Base-by-base conservation (phyloP, 1,140 invertebrate genomes). In the Anoplophora glabripennis region DNA sequence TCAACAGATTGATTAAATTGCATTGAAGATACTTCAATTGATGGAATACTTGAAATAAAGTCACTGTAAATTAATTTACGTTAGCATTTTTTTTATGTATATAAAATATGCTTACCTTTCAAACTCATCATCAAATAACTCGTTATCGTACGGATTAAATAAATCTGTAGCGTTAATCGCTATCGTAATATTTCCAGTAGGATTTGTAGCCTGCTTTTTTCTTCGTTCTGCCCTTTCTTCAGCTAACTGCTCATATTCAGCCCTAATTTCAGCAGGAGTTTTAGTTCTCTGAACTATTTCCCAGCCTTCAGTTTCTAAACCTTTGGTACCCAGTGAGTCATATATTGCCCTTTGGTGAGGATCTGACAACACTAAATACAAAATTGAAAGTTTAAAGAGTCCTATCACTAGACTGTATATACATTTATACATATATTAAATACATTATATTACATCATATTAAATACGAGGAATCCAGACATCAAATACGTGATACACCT, bases 131-230 rank as follows among this genome's bases (percentile, higher is more conserved):
- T 69, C 71, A 40, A 75, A 59, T 42, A 72, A 67, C 59, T 71
- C 69, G 66, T 90, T 85, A 68, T 89, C 85, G 69, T 92, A 90
- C 61, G 83, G 84, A 66, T 85, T 89, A 79, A 98, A 98, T 56
- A 97, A 75, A 74, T 97, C 93, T 5, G 93, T 94, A 1, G 94
- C 94, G 83, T 98, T 94, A 11, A 98, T 84, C 65, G 88, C 89
- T 28, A 97, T 84, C 36, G 88, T 91, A 14, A 97, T 84, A 53
- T 85, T 88, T 11, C 93, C 92, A 67, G 88, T 88, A 1, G 95
- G 94, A 80, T 97, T 96, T 0, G 94, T 96, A 57, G 88, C 82
- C 67, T 92, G 89, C 63, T 94, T 86, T 14, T 97, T 78, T 45
- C 86, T 81, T 62, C 90, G 81, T 72, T 97, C 93, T 66, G 95